These are phyloP conservation scores for Poeciliopsis occidentalis DNA, from an alignment of 2,113 vertebrate species.

Conservation along the genomic window DNA sequence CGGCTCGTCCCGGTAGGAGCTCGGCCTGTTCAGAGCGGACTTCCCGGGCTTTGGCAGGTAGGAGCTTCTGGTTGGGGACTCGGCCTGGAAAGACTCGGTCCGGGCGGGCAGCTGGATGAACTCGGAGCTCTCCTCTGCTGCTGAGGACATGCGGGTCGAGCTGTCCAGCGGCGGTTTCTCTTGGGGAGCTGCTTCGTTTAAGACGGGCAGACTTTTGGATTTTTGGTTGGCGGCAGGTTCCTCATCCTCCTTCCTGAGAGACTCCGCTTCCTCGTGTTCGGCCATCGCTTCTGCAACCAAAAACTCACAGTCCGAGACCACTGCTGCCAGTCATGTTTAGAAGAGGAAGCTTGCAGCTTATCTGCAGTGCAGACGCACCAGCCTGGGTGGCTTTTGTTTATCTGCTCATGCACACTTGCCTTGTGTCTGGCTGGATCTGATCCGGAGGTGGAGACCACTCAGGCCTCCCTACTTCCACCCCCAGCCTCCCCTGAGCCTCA, in stretches of 20 bases:
- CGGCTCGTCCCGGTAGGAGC: conserved; percentile 63
- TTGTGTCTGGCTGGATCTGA: conserved; percentile 37
- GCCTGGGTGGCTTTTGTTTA: conserved; percentile 25
- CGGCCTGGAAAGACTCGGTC: conserved; percentile 46
- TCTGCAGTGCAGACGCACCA: conserved; percentile 41
- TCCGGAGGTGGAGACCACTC: conserved; percentile 36
- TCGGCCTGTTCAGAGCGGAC: conserved; percentile 67
- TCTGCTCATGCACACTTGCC: conserved; percentile 41
- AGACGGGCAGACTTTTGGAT: conserved; percentile 82
- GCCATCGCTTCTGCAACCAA: conserved; percentile 65
- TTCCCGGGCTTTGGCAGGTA: conserved; percentile 69
- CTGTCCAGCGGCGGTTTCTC: conserved; percentile 59
- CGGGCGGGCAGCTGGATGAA: conserved; percentile 54
- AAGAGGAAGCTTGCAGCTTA: conserved; percentile 25
- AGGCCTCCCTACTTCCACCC: conserved; percentile 45
- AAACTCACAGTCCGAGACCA: no score
- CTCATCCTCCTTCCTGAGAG: conserved; percentile 66
- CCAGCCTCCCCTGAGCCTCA: conserved; percentile 18
- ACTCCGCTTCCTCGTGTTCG: conserved; percentile 62
- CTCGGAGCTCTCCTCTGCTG: conserved; percentile 60
- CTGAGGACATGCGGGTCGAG: conserved; percentile 58
- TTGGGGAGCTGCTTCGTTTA: conserved; percentile 71
- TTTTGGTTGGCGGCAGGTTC: conserved; percentile 64
- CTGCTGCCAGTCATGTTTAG: no score
- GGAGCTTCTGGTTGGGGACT: conserved; percentile 53